Evolutionary conservation across 2,113 vertebrate species (phyloP).

Genomic region (Pollachius pollachius): DNA sequence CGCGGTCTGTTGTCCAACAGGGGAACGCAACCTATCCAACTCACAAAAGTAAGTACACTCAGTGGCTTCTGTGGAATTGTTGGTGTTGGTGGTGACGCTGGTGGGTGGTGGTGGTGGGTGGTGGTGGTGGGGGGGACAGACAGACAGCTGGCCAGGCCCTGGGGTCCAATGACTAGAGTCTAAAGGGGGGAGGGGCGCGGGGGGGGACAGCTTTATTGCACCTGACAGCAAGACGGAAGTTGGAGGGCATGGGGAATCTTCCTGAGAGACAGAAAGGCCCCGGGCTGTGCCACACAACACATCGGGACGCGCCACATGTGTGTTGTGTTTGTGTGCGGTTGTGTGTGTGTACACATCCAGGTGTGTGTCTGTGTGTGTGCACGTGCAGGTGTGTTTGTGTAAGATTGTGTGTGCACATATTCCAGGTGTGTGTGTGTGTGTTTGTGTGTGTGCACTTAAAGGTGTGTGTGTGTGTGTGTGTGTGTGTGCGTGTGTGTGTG

Average conservation of each 20-base stretch:
- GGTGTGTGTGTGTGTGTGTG: no score
- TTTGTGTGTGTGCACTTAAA: no score
- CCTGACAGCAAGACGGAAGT: conserved; percentile 47
- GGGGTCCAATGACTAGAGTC: conserved; percentile 4
- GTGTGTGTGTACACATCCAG: neutral
- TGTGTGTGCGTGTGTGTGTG: no score
- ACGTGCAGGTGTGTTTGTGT: neutral
- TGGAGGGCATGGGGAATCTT: conserved; percentile 47
- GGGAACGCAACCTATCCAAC: no score
- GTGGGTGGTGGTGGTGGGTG: no score
- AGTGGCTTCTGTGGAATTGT: no score
- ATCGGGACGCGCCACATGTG: conserved; percentile 22
- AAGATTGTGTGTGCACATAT: conserved; percentile 17
- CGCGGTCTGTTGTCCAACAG: no score
- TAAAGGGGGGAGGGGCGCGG: no score
- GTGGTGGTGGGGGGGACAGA: no score
- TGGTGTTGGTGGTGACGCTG: no score
- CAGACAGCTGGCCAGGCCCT: no score
- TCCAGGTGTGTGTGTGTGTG: conserved; percentile 11
- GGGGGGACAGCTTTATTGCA: conserved; percentile 30
- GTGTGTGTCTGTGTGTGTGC: conserved; percentile 1
- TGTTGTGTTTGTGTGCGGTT: conserved; percentile 8
- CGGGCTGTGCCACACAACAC: conserved; percentile 55
- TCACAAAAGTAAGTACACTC: no score
- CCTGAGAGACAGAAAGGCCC: conserved; percentile 48